A percentile compares a stretch with the other conserved stretches of the same genome.
phyloP scores from a whole-genome alignment of 23 tunicate species.

The Diplosoma virens region DNA sequence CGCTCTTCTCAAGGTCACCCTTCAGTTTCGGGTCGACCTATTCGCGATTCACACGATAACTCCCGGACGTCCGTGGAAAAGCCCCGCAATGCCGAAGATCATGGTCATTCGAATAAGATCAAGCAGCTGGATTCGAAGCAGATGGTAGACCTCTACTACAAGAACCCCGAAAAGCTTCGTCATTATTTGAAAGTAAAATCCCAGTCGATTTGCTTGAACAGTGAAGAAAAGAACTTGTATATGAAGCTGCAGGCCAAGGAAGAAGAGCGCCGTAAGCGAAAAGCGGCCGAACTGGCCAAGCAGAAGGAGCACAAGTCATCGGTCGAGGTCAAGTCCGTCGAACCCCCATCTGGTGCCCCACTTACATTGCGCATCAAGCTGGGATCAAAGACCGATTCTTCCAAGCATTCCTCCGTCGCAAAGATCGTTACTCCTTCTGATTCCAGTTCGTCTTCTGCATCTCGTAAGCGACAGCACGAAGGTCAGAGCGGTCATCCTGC shows the following conservation, averaged over 20 bases:
- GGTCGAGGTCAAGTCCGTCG: neutral
- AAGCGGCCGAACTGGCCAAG: conserved; percentile 14
- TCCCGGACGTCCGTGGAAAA: neutral
- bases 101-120: neutral
- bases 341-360: conserved; percentile 26
- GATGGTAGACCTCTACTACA: conserved; percentile 48
- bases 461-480: conserved; percentile 65
- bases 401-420: neutral
- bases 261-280: conserved; percentile 45
- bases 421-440: conserved; percentile 22
- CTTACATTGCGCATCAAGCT: conserved; percentile 70
- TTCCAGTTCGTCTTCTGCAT: conserved; percentile 58
- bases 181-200: conserved; percentile 54
- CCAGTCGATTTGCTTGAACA: conserved; percentile 22
- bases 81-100: neutral
- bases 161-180: conserved; percentile 57
- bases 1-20: neutral
- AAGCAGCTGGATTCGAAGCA: conserved; percentile 21
- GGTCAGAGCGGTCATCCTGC: conserved; percentile 29
- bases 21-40: neutral
- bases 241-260: conserved; percentile 51
- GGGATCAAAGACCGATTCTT: conserved; percentile 13
- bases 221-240: conserved; percentile 55
- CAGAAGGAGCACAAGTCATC: neutral
- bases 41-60: conserved; percentile 10